Evolutionary conservation across 2,888 invertebrate genomes (phyloP).

Genomic region (Hydrotaea diabolus): DNA sequence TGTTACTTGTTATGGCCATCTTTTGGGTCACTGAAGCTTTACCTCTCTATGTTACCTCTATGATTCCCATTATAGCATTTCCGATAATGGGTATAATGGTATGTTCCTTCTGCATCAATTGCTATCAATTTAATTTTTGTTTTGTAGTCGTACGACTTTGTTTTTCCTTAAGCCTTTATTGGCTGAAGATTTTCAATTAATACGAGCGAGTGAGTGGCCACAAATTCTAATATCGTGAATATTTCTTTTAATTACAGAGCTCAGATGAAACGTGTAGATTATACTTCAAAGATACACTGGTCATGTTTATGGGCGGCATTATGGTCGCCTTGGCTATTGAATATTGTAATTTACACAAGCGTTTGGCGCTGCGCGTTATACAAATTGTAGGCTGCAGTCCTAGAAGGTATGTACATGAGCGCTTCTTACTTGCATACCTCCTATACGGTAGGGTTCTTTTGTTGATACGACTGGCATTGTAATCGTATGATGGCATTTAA

Average conservation of each 20-base stretch:
- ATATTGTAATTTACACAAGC: slow-evolving; percentile 92
- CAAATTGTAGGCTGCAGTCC: slow-evolving; percentile 89
- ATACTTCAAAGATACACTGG: slow-evolving; percentile 90
- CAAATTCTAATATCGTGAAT: neutral
- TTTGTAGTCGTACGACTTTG: too few species aligned
- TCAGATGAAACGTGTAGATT: slow-evolving; percentile 85
- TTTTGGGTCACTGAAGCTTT: slow-evolving; percentile 92
- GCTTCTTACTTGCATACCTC: neutral
- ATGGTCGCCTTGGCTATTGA: slow-evolving; percentile 95
- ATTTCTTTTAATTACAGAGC: slow-evolving; percentile 69
- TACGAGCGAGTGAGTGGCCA: too few species aligned
- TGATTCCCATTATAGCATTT: slow-evolving; percentile 91
- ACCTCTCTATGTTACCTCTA: slow-evolving; percentile 90
- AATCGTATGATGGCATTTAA: slow-evolving; percentile 1
- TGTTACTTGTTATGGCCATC: slow-evolving; percentile 90
- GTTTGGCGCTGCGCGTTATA: slow-evolving; percentile 92
- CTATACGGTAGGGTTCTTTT: too few species aligned
- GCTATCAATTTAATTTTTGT: neutral
- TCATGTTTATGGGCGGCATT: slow-evolving; percentile 94
- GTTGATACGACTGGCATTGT: neutral
- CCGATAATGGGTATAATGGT: slow-evolving; percentile 90
- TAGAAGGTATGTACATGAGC: slow-evolving; percentile 82
- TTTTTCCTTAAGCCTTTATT: too few species aligned
- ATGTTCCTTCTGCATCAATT: slow-evolving; percentile 56
- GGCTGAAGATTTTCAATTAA: too few species aligned